Percentiles rank a stretch among this genome's conserved stretches.
Evolutionary conservation across 2,797 vertebrate species (phyloP).

Genomic region (Epinephelus awoara): DNA sequence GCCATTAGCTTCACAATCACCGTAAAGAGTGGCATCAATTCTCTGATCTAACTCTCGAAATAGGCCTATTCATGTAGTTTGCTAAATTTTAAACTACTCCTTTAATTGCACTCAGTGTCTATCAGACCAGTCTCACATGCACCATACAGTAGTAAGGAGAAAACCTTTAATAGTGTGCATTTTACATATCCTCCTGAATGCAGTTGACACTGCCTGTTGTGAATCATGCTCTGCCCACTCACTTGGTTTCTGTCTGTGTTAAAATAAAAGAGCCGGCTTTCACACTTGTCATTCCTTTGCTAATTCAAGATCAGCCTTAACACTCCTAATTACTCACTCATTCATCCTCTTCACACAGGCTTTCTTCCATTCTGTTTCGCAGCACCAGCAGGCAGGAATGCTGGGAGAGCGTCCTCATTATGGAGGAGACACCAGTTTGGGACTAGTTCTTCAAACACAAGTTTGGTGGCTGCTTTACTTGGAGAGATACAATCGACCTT

Average conservation of each 20-base stretch:
- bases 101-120: not conserved
- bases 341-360: slow-evolving; percentile 75
- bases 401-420: slow-evolving; percentile 75
- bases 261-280: slow-evolving; percentile 61
- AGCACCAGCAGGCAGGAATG: slow-evolving; percentile 65
- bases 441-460: slow-evolving; percentile 70
- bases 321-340: slow-evolving; percentile 78
- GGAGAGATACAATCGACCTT: slow-evolving; percentile 73
- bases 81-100: not conserved
- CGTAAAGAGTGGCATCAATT: accelerated
- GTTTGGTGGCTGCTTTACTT: slow-evolving; percentile 65
- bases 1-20: not conserved
- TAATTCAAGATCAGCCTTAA: slow-evolving; percentile 69
- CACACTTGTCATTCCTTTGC: slow-evolving; percentile 74
- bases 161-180: slow-evolving; percentile 15
- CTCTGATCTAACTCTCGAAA: not conserved
- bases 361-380: slow-evolving; percentile 56
- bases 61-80: not conserved
- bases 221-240: slow-evolving; percentile 60
- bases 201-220: slow-evolving; percentile 46
- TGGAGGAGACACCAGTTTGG: slow-evolving; percentile 62
- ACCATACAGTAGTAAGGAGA: not conserved
- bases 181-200: slow-evolving; percentile 32
- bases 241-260: slow-evolving; percentile 54
- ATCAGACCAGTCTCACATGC: not conserved